Percentiles rank a stretch among this genome's conserved stretches.
Evolutionary conservation across 2,797 vertebrate genomes (phyloP).

Genomic region (Ceyx erithaca): DNA sequence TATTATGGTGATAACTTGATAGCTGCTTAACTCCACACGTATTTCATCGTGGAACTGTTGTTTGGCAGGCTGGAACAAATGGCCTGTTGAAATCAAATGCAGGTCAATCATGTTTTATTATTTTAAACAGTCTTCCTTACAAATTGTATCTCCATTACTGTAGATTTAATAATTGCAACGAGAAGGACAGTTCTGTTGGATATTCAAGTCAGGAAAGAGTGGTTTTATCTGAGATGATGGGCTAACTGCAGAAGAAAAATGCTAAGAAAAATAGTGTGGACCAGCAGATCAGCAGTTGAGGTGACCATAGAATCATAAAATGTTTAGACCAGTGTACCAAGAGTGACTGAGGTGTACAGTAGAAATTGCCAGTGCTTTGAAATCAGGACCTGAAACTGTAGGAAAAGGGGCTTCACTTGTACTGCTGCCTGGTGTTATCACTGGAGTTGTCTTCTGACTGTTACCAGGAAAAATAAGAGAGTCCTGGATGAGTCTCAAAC

Average conservation of each 20-base stretch:
- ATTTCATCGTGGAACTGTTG: background rate
- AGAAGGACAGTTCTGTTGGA: background rate
- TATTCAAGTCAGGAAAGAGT: background rate
- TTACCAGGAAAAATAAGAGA: background rate
- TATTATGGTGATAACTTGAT: background rate
- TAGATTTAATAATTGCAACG: background rate
- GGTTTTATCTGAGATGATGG: background rate
- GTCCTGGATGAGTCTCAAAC: background rate
- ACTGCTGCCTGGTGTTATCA: background rate
- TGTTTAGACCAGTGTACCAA: background rate
- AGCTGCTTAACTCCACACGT: background rate
- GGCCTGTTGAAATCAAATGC: background rate
- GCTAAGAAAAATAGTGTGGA: background rate
- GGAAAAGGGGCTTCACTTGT: background rate
- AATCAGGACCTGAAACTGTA: background rate
- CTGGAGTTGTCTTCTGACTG: background rate
- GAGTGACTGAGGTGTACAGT: background rate
- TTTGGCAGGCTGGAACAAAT: slow-evolving; percentile 45
- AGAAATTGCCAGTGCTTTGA: background rate
- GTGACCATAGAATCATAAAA: background rate
- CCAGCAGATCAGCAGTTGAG: background rate
- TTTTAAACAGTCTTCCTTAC: background rate
- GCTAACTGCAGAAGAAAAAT: background rate
- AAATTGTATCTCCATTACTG: background rate
- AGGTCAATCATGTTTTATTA: background rate